A percentile compares a stretch with the other conserved stretches of the same genome.
phyloP scores from a whole-genome alignment of 2,888 invertebrate species.

The Salticus scenicus region DNA sequence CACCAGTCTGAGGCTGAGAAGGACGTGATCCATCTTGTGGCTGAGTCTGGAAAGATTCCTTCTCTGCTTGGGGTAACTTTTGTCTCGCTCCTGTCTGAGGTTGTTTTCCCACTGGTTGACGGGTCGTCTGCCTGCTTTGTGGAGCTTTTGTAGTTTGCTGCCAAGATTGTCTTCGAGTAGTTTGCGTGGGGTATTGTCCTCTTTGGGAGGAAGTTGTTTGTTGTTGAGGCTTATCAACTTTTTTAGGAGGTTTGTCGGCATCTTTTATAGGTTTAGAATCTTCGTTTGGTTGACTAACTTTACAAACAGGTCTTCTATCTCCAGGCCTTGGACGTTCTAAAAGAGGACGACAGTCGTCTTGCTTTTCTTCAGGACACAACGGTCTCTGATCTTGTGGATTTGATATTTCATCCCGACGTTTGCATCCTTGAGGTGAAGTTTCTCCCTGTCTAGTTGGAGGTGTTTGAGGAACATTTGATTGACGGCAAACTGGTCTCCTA shows the following conservation, averaged over 20 bases:
- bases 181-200: neutral
- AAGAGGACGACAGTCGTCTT: conserved; percentile 35
- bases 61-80: too few relatives aligned
- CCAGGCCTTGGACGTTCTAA: conserved; percentile 53
- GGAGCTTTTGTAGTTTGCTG: neutral
- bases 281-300: conserved; percentile 18
- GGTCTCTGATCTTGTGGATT: conserved; percentile 39
- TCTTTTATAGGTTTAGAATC: neutral
- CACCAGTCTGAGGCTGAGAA: neutral
- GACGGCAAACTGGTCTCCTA: conserved; percentile 36
- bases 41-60: neutral
- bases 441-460: neutral
- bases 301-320: conserved; percentile 55
- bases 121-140: conserved; percentile 1
- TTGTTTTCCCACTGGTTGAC: neutral
- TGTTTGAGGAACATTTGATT: neutral
- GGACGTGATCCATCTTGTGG: neutral
- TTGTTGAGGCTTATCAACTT: neutral
- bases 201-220: neutral
- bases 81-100: neutral
- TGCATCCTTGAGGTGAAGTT: conserved; percentile 29
- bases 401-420: conserved; percentile 26
- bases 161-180: conserved; percentile 18
- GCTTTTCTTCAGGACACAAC: conserved; percentile 29
- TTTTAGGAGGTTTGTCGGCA: neutral